Evolutionary conservation across 2,888 invertebrate genomes (phyloP), one percentile per base, ranked within the genome.

Genomic region (Noctua janthe): DNA sequence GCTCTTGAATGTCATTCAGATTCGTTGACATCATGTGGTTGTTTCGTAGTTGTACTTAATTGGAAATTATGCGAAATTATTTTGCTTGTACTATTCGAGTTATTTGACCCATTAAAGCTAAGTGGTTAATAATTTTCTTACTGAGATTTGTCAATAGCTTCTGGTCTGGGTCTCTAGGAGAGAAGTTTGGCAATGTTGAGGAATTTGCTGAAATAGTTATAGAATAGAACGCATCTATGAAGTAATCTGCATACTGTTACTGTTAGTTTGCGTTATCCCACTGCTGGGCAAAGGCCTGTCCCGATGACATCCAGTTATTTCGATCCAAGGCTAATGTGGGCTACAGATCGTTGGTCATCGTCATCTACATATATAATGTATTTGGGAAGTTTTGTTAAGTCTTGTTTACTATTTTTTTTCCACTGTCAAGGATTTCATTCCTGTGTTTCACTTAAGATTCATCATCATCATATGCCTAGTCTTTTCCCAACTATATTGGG

Each of bases 1-100:
- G 23, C 70, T 74, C 71, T 82, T 80, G 73, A 80, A 86, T 86
- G 77, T 80, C 80, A 77, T 49, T 67, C 39, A 20, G 73, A 73
- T 81, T 74, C 74, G 54, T 79, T 72, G 81, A 78, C 79, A 81
- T 81, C 78, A 74, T 69, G 78, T 20, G 29, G 62, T 35, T 64
- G 54, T 62, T 54, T 67, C 59, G 49, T 54, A 64, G 74, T 72
- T 17, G 39, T 47, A 70, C 49, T 70, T 81, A 69, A 78, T 85
- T 82, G 75, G 39, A 67, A 80, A 80, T 77, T 69, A 78, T 81
- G 67, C 43, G 59, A 71, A 74, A 80, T 39, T 56, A 59, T 64
- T 75, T 47, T 6, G 75, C 56, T 62, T 69, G 54, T 74, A 75
- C 29, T 7, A 73, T 66, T 78, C 29, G 51, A 84, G 49, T 69